Conservation (phyloP, 2,113 vertebrate genomes). For the Epinephelus lanceolatus region DNA sequence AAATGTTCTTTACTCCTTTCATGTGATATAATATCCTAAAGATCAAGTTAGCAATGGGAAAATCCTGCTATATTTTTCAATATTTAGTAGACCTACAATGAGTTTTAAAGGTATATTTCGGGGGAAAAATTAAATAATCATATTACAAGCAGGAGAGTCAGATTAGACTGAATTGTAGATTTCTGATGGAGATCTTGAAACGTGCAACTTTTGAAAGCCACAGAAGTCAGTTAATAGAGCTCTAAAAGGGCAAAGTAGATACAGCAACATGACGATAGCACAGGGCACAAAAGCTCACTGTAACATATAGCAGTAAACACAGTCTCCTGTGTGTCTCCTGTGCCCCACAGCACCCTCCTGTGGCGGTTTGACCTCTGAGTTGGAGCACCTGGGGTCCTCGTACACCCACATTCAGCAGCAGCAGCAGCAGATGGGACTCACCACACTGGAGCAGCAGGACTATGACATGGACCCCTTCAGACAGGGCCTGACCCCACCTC, state of each 20-base stretch:
- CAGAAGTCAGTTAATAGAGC: background rate
- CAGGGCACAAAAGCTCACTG: background rate
- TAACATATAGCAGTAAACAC: background rate
- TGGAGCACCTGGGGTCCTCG: conserved; percentile 90
- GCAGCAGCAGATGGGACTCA: conserved; percentile 88
- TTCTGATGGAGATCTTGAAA: background rate
- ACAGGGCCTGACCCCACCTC: conserved; percentile 96
- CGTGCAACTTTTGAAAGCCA: background rate
- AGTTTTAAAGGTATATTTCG: background rate
- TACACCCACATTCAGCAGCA: conserved; percentile 83
- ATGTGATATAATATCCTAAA: background rate
- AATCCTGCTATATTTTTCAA: background rate
- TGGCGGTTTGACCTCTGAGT: conserved; percentile 73
- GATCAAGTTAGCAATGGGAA: background rate
- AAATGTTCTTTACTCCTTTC: background rate
- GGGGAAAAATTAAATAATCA: background rate
- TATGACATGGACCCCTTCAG: conserved; percentile 92
- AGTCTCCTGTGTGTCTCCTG: background rate
- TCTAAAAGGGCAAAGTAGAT: background rate
- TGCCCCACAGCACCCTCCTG: conserved; percentile 84
- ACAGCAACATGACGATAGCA: background rate
- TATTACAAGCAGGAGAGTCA: background rate
- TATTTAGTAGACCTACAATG: background rate
- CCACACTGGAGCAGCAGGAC: conserved; percentile 89
- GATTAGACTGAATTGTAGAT: background rate